Evolutionary conservation across 2,113 vertebrate species (phyloP).

Genomic region (Pholis gunnellus): DNA sequence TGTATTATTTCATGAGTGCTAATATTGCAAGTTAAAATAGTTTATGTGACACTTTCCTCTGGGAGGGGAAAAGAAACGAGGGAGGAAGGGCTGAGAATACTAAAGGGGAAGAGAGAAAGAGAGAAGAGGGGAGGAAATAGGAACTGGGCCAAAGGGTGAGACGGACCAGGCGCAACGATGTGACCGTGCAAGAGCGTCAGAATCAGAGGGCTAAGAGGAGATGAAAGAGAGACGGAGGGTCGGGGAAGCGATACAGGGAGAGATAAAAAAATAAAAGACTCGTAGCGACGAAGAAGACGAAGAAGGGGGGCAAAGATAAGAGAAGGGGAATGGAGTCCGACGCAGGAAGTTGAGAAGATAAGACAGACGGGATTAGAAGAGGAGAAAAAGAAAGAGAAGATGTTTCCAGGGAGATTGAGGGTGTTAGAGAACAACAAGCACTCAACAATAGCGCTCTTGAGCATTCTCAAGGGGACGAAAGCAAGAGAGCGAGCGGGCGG

Average conservation of each 20-base stretch:
- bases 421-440: constrained; percentile 50
- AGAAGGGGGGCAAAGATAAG: constrained; percentile 25
- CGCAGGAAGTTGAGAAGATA: constrained; percentile 50
- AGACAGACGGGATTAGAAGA: constrained; percentile 44
- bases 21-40: constrained; percentile 46
- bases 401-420: constrained; percentile 47
- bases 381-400: constrained; percentile 39
- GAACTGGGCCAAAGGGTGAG: constrained; percentile 46
- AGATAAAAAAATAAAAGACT: constrained; percentile 43
- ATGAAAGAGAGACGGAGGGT: constrained; percentile 16
- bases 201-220: constrained; percentile 6
- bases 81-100: constrained; percentile 8
- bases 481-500: neutral
- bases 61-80: constrained; percentile 15
- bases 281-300: constrained; percentile 13
- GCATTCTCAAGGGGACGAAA: constrained; percentile 28
- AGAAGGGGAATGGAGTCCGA: constrained; percentile 7
- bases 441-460: constrained; percentile 41
- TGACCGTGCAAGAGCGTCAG: constrained; percentile 17
- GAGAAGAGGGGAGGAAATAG: constrained; percentile 3
- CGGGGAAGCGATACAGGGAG: constrained; percentile 34
- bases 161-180: constrained; percentile 17
- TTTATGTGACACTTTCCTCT: constrained; percentile 54
- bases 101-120: constrained; percentile 19
- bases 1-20: constrained; percentile 41